These are phyloP conservation scores for Triplophysa rosa DNA, from an alignment of 2,113 vertebrate genomes.

Conservation along the genomic window DNA sequence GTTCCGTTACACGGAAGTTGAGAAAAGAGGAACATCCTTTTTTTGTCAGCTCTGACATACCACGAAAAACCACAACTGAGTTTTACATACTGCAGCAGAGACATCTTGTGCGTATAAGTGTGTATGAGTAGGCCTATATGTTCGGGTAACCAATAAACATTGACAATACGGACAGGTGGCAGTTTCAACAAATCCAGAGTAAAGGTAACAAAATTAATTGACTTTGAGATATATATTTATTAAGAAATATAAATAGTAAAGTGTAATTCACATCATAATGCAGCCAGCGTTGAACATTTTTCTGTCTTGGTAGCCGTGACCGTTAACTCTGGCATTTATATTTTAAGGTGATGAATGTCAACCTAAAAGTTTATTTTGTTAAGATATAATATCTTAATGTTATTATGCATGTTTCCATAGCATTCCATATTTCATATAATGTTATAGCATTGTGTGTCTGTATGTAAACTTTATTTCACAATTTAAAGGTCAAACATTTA, in stretches of 20 bases:
- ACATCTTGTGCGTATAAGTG: neutral
- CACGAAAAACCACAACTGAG: constrained; percentile 32
- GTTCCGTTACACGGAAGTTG: constrained; percentile 71
- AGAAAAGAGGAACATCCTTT: constrained; percentile 69
- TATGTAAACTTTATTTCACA: neutral
- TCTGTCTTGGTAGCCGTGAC: too few species aligned
- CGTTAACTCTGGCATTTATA: too few species aligned
- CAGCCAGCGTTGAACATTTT: too few species aligned
- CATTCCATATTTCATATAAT: too few species aligned
- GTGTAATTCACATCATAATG: neutral
- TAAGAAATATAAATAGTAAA: neutral
- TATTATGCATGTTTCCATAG: too few species aligned
- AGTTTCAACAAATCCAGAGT: neutral
- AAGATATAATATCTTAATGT: too few species aligned
- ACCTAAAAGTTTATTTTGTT: too few species aligned
- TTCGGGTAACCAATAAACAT: neutral
- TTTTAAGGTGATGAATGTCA: too few species aligned
- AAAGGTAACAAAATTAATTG: neutral
- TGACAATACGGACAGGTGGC: neutral
- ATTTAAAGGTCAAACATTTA: neutral
- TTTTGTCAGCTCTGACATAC: constrained; percentile 57
- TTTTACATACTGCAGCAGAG: constrained; percentile 53
- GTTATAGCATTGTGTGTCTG: neutral
- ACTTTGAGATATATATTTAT: neutral
- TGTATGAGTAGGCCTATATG: neutral